These are phyloP conservation scores for Symphodus melops DNA, from an alignment of 2,113 vertebrate species.

Conservation along the genomic window DNA sequence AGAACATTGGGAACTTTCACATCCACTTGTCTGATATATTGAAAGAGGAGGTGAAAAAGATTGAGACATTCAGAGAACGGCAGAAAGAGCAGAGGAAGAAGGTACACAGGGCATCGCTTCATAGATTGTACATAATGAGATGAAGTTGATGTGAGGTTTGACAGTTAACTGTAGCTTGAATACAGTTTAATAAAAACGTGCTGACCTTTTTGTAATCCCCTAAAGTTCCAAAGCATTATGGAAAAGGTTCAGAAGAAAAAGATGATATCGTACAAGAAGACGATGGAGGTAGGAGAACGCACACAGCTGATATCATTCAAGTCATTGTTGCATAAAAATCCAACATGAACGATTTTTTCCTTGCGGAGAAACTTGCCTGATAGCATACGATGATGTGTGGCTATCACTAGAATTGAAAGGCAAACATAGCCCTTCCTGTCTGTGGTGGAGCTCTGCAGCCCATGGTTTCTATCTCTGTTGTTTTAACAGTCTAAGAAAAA, in stretches of 20 bases:
- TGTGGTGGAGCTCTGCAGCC: not conserved
- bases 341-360: not conserved
- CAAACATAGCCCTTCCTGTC: not conserved
- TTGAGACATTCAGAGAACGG: constrained; percentile 92
- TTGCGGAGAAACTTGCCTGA: not conserved
- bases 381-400: not conserved
- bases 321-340: not conserved
- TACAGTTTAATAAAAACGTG: not conserved
- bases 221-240: constrained; percentile 92
- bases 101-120: constrained; percentile 75
- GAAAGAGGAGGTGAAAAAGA: constrained; percentile 91
- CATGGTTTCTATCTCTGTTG: constrained; percentile 21
- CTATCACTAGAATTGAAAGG: not conserved
- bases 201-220: constrained; percentile 13
- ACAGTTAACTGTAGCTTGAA: too few relatives aligned
- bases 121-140: not conserved
- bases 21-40: constrained; percentile 89
- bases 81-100: constrained; percentile 96
- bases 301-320: not conserved
- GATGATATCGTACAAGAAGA: constrained; percentile 88
- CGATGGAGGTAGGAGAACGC: constrained; percentile 86
- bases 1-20: constrained; percentile 91
- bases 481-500: constrained; percentile 88
- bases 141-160: not conserved
- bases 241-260: constrained; percentile 93